A percentile compares a stretch with the other conserved stretches of the same genome.
phyloP scores from a whole-genome alignment of 2,797 vertebrate species.

The Brotula barbata region DNA sequence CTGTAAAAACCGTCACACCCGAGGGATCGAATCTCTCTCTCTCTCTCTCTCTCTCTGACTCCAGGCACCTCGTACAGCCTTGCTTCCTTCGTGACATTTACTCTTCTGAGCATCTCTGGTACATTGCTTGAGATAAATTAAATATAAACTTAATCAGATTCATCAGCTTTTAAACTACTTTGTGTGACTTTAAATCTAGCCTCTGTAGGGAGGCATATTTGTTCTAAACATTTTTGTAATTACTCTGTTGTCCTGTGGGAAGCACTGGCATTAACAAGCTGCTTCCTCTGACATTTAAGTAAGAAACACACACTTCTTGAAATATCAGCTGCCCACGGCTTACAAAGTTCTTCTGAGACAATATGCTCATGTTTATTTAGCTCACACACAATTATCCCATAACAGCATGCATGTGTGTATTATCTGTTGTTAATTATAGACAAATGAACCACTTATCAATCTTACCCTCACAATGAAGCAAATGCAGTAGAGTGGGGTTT shows the following conservation, averaged over 20 bases:
- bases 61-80: too few relatives aligned
- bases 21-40: too few relatives aligned
- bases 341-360: constrained; percentile 51
- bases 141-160: neutral
- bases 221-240: constrained; percentile 32
- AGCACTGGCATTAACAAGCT: constrained; percentile 56
- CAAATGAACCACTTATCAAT: too few relatives aligned
- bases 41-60: too few relatives aligned
- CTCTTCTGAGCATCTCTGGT: too few relatives aligned
- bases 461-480: constrained; percentile 22
- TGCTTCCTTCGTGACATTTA: too few relatives aligned
- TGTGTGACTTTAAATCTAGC: constrained; percentile 3
- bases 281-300: constrained; percentile 61
- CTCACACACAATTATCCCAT: constrained; percentile 53
- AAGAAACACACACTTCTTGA: constrained; percentile 53
- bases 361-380: constrained; percentile 52
- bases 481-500: constrained; percentile 28
- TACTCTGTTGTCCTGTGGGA: constrained; percentile 42
- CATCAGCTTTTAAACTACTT: neutral
- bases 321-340: constrained; percentile 54
- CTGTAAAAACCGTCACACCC: too few relatives aligned
- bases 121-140: too few relatives aligned
- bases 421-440: too few relatives aligned
- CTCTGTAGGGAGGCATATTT: constrained; percentile 22
- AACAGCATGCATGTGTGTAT: too few relatives aligned